phyloP scores from a whole-genome alignment of 2,888 invertebrate species.

The Eristalis pertinax region DNA sequence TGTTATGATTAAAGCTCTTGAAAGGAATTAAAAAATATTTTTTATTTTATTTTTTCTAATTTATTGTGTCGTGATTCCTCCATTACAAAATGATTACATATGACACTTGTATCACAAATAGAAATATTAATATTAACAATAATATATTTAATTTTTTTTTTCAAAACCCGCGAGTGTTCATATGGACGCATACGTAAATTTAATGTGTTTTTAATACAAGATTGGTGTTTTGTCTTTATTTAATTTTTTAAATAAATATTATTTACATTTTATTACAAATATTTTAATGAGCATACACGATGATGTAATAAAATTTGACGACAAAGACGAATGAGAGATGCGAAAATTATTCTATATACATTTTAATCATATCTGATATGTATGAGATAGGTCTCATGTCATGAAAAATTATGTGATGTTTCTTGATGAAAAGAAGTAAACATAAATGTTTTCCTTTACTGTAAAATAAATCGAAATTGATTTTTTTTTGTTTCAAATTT shows the following conservation, averaged over 20 bases:
- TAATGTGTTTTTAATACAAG: slow-evolving; percentile 44
- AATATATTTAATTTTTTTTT: slow-evolving; percentile 36
- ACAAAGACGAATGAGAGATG: slow-evolving; percentile 58
- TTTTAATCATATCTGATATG: slow-evolving; percentile 26
- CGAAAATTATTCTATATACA: slow-evolving; percentile 52
- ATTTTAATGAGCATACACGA: slow-evolving; percentile 61
- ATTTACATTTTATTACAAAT: slow-evolving; percentile 71
- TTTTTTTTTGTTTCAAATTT: slow-evolving; percentile 74
- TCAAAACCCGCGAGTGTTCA: slow-evolving; percentile 30
- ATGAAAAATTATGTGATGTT: neutral
- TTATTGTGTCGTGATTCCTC: slow-evolving; percentile 66
- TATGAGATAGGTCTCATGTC: slow-evolving; percentile 7
- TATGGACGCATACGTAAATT: slow-evolving; percentile 5
- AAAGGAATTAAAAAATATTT: neutral
- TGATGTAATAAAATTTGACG: slow-evolving; percentile 58
- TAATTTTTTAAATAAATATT: slow-evolving; percentile 64
- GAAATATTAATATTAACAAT: slow-evolving; percentile 67
- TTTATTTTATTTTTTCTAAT: slow-evolving; percentile 44
- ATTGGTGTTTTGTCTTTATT: slow-evolving; percentile 39
- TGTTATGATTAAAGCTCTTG: neutral
- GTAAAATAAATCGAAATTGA: slow-evolving; percentile 23
- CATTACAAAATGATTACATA: slow-evolving; percentile 72
- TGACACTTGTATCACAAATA: slow-evolving; percentile 75
- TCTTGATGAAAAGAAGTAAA: slow-evolving; percentile 18
- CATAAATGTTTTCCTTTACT: slow-evolving; percentile 15